Percentiles rank a stretch among this genome's conserved stretches.
Conservation (phyloP, 2,797 vertebrate genomes). For the Nasua narica region DNA sequence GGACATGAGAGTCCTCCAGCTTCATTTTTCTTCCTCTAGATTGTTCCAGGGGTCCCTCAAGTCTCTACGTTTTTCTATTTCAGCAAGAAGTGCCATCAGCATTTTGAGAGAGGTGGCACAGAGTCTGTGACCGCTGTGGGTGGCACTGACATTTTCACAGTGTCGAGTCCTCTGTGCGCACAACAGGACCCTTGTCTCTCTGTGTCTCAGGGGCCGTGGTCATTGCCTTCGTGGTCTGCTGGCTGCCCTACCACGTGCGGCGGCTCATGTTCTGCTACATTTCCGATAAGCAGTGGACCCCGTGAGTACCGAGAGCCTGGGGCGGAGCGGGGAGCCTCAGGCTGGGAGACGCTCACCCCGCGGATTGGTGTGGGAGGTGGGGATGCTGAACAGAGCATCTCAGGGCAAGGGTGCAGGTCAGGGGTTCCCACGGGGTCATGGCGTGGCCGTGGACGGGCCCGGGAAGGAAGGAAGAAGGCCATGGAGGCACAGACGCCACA, state of each 20-base stretch:
- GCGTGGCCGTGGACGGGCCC: not conserved
- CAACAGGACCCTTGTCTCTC: not conserved
- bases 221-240: constrained; percentile 96
- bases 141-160: fast-evolving
- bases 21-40: not conserved
- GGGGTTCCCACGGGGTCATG: fast-evolving
- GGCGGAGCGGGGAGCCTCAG: not conserved
- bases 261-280: constrained; percentile 97
- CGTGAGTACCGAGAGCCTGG: constrained; percentile 86
- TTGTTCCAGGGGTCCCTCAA: fast-evolving
- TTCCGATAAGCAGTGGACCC: constrained; percentile 88
- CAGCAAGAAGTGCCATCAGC: not conserved
- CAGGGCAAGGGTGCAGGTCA: not conserved
- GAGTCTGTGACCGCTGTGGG: fast-evolving
- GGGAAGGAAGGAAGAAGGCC: not conserved
- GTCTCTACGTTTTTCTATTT: not conserved
- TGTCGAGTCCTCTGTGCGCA: not conserved
- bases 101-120: fast-evolving
- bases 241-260: constrained; percentile 95
- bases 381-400: not conserved
- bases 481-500: not conserved
- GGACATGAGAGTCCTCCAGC: not conserved
- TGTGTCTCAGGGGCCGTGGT: constrained; percentile 91
- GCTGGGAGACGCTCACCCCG: not conserved
- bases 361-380: too few relatives aligned